A percentile compares a stretch with the other conserved stretches of the same genome.
phyloP scores from a whole-genome alignment of 2,888 invertebrate genomes.

The Diaprepes abbreviatus region DNA sequence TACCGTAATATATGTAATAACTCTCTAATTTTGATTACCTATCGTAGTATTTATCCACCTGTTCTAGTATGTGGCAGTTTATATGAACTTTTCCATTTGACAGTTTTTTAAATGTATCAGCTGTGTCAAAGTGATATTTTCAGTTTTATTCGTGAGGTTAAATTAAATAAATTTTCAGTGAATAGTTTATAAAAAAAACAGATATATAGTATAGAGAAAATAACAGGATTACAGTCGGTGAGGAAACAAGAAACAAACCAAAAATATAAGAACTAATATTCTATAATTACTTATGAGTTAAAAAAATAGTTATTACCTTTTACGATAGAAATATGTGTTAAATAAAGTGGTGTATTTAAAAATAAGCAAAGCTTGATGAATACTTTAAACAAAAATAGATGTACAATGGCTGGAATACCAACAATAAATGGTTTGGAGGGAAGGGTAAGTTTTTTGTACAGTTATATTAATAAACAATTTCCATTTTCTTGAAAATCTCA shows the following conservation, averaged over 20 bases:
- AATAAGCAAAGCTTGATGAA: background rate
- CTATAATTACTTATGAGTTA: no score
- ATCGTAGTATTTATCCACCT: conserved; percentile 18
- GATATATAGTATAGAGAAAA: no score
- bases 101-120: conserved; percentile 12
- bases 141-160: conserved; percentile 14
- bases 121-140: conserved; percentile 17
- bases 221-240: background rate
- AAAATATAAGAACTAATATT: background rate
- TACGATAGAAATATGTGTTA: background rate
- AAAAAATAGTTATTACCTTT: no score
- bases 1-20: no score
- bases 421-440: background rate
- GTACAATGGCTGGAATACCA: background rate
- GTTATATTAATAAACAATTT: no score
- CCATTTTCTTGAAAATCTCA: no score
- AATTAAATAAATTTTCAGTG: conserved; percentile 25
- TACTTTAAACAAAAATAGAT: background rate
- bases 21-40: conserved; percentile 21
- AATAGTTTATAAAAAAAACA: no score
- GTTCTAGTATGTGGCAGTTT: conserved; percentile 23
- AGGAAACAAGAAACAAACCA: background rate
- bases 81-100: conserved; percentile 29
- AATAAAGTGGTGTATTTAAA: background rate
- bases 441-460: background rate